Base-by-base conservation (phyloP, 2,888 invertebrate species). In the Mythimna loreyi region DNA sequence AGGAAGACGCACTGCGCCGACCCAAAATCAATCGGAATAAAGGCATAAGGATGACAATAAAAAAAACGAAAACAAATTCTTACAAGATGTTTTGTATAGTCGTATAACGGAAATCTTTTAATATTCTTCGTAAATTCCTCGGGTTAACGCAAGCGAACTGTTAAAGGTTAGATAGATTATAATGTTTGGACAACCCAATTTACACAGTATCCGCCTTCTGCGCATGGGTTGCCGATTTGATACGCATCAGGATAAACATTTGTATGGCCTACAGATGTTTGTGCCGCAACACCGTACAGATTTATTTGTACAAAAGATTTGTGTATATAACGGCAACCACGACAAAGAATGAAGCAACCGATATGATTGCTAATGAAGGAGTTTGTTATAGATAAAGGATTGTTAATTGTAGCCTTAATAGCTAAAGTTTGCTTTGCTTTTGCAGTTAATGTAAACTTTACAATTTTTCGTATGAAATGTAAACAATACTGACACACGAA, bases 171-270 rank as follows among this genome's bases (percentile, higher is more conserved):
- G 19, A 25, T 30, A 53, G 2, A 55, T 2, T 23, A 55, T 11
- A 40, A 25, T 75, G 72, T 76, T 78, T 58, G 53, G 60, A 73
- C 53, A 78, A 76, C 74, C 57, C 30, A 64, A 73, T 76, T 78
- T 57, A 58, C 11, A 52, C 25, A 25, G 40, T 40, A 36, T 53
- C 45, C 33, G 50, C 66, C 60, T 62, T 45, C 55, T 56, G 45
- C 16, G 25, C 30, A 59, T 9, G 30, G 11, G 33, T 58, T 49
- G 25, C 30, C 13, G 56, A 40, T 72, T 59, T 9, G 13, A 53
- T 58, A 61, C 45, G 43, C 49, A 36, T 28, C 43, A 57, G 47
- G 40, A 56, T 78, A 64, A 78, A 67, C 43, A 68, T 58, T 50
- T 55, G 40, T 64, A 67, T 67, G 28, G 40, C 40, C 55, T 33